Conservation (phyloP, 2,797 vertebrate species). For the Sparidentex hasta region DNA sequence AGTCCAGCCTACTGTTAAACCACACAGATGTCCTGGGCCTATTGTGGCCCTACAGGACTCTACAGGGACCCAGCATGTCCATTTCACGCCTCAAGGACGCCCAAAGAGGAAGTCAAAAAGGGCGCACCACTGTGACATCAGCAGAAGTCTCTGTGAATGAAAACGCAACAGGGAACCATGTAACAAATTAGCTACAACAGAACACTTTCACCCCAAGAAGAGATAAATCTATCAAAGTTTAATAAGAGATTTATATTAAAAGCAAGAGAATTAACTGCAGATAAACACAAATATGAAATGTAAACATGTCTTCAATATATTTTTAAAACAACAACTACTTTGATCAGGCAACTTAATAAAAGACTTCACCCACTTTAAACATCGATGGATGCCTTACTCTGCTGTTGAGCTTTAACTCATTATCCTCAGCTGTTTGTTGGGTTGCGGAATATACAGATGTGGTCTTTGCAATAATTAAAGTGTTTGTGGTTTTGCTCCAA, state of each 20-base stretch:
- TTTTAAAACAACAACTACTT: background rate
- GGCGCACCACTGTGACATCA: conserved; percentile 67
- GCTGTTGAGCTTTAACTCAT: conserved; percentile 21
- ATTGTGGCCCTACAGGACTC: conserved; percentile 69
- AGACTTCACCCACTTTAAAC: conserved; percentile 8
- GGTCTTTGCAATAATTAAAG: conserved; percentile 19
- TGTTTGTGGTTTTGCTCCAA: conserved; percentile 32
- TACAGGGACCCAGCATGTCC: conserved; percentile 67
- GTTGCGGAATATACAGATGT: conserved; percentile 7
- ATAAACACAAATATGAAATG: background rate
- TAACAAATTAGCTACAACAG: conserved; percentile 79
- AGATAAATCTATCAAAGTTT: conserved; percentile 17
- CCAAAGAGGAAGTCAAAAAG: conserved; percentile 78
- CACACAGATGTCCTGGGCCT: conserved; percentile 74
- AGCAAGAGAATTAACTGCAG: conserved; percentile 1
- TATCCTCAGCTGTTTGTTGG: conserved; percentile 30
- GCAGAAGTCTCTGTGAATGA: conserved; percentile 66
- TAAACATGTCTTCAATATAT: background rate
- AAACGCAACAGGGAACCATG: conserved; percentile 63
- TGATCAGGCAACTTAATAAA: background rate
- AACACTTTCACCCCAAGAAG: conserved; percentile 58
- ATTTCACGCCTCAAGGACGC: conserved; percentile 75
- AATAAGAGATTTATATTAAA: conserved; percentile 17
- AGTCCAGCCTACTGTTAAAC: conserved; percentile 66
- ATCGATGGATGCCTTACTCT: conserved; percentile 9